A percentile compares a stretch with the other conserved stretches of the same genome.
Evolutionary conservation across 2,113 vertebrate genomes (phyloP).

Genomic region (Anguilla rostrata): DNA sequence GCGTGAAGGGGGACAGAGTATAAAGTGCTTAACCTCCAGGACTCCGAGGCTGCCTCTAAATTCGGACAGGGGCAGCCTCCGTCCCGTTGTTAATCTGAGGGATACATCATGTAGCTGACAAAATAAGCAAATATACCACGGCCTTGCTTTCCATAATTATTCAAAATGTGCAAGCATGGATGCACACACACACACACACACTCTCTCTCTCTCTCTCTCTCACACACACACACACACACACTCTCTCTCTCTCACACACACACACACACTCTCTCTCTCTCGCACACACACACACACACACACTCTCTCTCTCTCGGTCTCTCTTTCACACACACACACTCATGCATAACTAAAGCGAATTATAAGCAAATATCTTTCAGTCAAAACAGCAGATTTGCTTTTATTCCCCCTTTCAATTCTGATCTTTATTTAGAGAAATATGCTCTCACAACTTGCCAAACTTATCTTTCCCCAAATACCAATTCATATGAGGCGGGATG

Average conservation of each 20-base stretch:
- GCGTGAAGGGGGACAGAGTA: constrained; percentile 27
- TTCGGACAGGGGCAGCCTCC: neutral
- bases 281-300: too few relatives aligned
- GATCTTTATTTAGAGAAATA: neutral
- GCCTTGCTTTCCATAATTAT: neutral
- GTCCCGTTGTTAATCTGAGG: neutral
- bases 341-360: too few relatives aligned
- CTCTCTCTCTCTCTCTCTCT: too few relatives aligned
- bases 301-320: too few relatives aligned
- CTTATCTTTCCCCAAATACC: neutral
- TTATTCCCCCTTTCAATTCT: neutral
- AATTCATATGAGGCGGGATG: neutral
- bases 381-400: neutral
- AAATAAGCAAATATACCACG: neutral
- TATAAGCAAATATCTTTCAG: too few relatives aligned
- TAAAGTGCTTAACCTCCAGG: constrained; percentile 47
- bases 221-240: too few relatives aligned
- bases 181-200: neutral
- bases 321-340: too few relatives aligned
- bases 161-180: neutral
- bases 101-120: neutral
- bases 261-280: too few relatives aligned
- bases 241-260: too few relatives aligned
- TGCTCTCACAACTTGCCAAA: neutral
- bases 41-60: neutral